Conservation (phyloP, 64 coral and sea anemone species). For the Pocillopora verrucosa region DNA sequence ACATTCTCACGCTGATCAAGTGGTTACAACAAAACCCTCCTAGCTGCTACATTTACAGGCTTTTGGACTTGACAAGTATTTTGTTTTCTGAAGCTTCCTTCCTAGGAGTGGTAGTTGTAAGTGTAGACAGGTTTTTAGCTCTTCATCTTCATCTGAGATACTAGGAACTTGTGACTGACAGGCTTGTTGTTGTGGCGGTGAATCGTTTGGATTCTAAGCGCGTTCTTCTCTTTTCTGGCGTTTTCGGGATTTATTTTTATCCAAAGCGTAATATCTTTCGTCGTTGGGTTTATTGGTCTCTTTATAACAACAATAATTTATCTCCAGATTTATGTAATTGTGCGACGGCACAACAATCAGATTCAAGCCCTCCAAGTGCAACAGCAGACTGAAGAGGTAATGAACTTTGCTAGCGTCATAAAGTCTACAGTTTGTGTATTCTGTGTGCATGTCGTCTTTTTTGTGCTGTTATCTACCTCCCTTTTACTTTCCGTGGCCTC, state of each 20-base stretch:
- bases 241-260: neutral
- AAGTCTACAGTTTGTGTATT: neutral
- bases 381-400: neutral
- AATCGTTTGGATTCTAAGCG: neutral
- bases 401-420: neutral
- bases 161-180: neutral
- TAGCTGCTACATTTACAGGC: rapidly evolving
- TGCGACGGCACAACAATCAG: neutral
- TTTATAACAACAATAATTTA: neutral
- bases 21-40: neutral
- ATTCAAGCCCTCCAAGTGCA: neutral
- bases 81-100: neutral
- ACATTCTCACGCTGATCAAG: neutral
- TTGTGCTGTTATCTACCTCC: neutral
- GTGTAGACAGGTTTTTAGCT: neutral
- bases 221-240: neutral
- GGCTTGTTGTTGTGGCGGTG: neutral
- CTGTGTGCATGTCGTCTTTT: neutral
- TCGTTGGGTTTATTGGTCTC: neutral
- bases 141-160: neutral
- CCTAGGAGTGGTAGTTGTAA: neutral
- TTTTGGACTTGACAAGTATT: neutral
- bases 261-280: neutral
- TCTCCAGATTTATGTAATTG: neutral
- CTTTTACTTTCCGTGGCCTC: neutral